These are phyloP conservation scores for Phainopepla nitens DNA, from an alignment of 2,113 vertebrate genomes.

Conservation along the genomic window DNA sequence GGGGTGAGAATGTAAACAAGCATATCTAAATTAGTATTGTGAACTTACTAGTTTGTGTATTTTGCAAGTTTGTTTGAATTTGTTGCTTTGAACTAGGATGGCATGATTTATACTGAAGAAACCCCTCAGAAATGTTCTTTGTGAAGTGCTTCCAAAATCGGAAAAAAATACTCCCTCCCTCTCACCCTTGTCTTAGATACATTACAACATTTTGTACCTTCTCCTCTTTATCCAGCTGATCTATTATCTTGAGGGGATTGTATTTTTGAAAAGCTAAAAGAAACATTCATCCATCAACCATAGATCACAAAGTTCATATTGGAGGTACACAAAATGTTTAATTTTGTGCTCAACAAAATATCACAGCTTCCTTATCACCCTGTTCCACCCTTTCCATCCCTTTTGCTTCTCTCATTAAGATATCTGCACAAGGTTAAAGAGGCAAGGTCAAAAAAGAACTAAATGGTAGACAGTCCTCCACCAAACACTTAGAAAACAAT, in stretches of 20 bases:
- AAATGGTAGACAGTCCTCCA: background rate
- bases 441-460: background rate
- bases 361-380: background rate
- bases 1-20: slow-evolving; percentile 48
- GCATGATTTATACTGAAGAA: slow-evolving; percentile 30
- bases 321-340: slow-evolving; percentile 19
- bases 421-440: background rate
- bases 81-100: slow-evolving; percentile 47
- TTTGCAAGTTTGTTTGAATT: slow-evolving; percentile 52
- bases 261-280: background rate
- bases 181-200: background rate
- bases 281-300: background rate
- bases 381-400: background rate
- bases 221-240: background rate
- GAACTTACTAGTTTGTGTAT: slow-evolving; percentile 43
- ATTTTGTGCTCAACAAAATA: slow-evolving; percentile 24
- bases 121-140: slow-evolving; percentile 39
- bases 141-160: slow-evolving; percentile 32
- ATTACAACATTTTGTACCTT: background rate
- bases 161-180: background rate
- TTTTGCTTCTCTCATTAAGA: background rate
- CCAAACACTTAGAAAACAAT: background rate
- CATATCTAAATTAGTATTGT: slow-evolving; percentile 31
- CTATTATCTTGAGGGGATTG: background rate
- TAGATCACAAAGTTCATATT: background rate